Base-by-base conservation (phyloP, 1,140 invertebrate species). In the Contarinia nasturtii region DNA sequence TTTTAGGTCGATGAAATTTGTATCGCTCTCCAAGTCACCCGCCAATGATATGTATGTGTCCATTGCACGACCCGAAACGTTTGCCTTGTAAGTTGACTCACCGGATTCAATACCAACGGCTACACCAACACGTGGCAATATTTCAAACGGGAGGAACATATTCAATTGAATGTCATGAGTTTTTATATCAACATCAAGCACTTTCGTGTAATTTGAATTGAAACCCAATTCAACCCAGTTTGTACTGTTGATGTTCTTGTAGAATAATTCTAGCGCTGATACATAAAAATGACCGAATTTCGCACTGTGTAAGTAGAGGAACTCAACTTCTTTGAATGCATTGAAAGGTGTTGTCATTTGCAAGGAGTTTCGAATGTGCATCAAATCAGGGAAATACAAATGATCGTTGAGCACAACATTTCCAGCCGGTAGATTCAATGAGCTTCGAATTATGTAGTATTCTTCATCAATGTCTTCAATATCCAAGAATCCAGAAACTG, bases 281-380 rank as follows among this genome's bases (percentile, higher is more conserved):
- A 72, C 69, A 53, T 77, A 76, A 11, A 67, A 66, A 38, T 70
- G 67, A 10, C 72, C 68, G 15, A 75, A 53, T 22, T 72, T 61
- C 0, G 78, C 58, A 38, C 73, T 60, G 37, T 82, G 72, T 2
- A 73, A 67, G 51, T 73, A 75, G 21, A 68, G 59, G 0, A 72
- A 79, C 49, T 69, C 73, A 8, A 80, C 58, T 50, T 76, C 70
- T 47, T 69, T 69, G 18, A 71, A 68, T 18, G 55, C 56, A 48
- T 55, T 54, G 53, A 76, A 83, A 0, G 80, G 78, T 1, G 79
- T 77, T 34, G 66, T 65, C 0, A 84, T 52, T 46, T 71, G 72
- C 1, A 85, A 55, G 0, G 73, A 69, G 63, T 85, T 84, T 17
- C 68, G 69, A 49, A 82, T 74, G 47, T 74, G 69, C 21, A 80